These are phyloP conservation scores for Heliothis virescens DNA, from an alignment of 1,140 invertebrate species.

Conservation along the genomic window DNA sequence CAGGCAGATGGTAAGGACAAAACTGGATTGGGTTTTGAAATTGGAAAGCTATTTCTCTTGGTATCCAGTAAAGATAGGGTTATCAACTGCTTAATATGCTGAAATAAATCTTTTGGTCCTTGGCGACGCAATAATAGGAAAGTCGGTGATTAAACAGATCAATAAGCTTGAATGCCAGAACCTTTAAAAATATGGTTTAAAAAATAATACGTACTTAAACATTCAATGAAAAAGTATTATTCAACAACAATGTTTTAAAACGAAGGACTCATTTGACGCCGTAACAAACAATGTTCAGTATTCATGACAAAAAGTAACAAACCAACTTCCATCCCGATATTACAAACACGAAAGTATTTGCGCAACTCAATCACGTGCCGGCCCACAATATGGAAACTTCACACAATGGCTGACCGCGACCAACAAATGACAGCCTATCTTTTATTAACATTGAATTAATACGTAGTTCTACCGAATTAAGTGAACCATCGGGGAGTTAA, in stretches of 20 bases:
- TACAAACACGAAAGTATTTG: conserved; percentile 31
- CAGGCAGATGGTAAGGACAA: not conserved
- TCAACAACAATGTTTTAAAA: too few relatives aligned
- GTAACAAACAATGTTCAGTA: conserved; percentile 4
- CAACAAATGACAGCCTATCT: not conserved
- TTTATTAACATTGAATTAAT: conserved; percentile 19
- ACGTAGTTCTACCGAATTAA: not conserved
- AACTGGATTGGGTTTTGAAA: not conserved
- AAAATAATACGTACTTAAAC: too few relatives aligned
- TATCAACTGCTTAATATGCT: not conserved
- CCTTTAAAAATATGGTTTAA: too few relatives aligned
- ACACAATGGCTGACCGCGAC: not conserved
- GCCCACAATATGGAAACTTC: not conserved
- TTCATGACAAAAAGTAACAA: conserved; percentile 30
- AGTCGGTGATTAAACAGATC: not conserved
- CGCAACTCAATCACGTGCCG: conserved; percentile 23
- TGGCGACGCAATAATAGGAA: not conserved
- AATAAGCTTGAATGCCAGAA: not conserved
- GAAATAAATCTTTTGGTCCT: not conserved
- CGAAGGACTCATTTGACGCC: not conserved
- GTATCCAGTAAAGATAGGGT: too few relatives aligned
- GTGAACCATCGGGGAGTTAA: not conserved
- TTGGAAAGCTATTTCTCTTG: too few relatives aligned
- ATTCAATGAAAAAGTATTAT: too few relatives aligned
- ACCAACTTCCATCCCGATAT: conserved; percentile 24